These are phyloP conservation scores for Mactra quadrangularis DNA, from an alignment of 1,140 invertebrate species.

Conservation along the genomic window DNA sequence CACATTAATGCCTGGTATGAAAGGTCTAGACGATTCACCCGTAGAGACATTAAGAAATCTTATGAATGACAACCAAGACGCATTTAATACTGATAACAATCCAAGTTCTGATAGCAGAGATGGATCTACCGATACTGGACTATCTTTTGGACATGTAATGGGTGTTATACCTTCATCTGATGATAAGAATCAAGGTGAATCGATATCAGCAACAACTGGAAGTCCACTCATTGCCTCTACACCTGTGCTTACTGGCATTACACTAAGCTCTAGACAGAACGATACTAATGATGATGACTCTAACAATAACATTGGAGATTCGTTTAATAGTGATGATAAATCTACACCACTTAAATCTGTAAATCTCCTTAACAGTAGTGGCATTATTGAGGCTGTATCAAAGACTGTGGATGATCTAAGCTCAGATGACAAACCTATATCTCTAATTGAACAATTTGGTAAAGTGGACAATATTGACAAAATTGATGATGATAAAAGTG, in stretches of 20 bases:
- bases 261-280: background rate
- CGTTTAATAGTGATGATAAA: too few species aligned
- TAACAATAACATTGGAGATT: too few species aligned
- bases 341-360: too few species aligned
- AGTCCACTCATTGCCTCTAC: background rate
- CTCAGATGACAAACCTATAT: too few species aligned
- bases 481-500: too few species aligned
- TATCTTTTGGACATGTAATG: background rate
- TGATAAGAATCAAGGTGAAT: background rate
- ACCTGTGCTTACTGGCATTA: background rate
- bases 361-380: too few species aligned
- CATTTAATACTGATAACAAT: background rate
- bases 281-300: background rate
- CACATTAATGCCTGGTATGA: background rate
- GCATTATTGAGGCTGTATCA: too few species aligned
- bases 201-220: background rate
- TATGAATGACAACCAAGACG: conserved; percentile 4
- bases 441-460: too few species aligned
- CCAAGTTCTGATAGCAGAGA: too few species aligned
- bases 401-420: too few species aligned
- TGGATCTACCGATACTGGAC: background rate
- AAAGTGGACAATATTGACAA: too few species aligned
- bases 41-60: conserved; percentile 19
- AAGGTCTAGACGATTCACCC: background rate
- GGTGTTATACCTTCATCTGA: background rate